Evolutionary conservation across 2,797 vertebrate genomes (phyloP).

Genomic region (Rhinoraja longicauda): DNA sequence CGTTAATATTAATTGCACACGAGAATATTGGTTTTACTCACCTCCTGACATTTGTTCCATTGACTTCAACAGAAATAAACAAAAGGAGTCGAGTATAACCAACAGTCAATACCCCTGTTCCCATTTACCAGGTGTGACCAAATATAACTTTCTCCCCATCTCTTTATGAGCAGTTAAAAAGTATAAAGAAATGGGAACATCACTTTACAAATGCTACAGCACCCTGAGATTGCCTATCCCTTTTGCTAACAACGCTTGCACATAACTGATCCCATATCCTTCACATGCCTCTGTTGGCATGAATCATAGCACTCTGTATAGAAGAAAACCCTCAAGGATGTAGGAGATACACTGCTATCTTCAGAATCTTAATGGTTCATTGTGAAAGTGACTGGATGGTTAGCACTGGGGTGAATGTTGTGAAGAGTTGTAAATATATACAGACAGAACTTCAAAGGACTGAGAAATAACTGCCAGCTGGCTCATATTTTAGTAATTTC

Average conservation of each 20-base stretch:
- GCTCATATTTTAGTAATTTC: constrained; percentile 28
- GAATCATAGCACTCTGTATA: background rate
- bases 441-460: constrained; percentile 34
- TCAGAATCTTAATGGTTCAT: background rate
- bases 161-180: background rate
- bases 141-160: too few relatives aligned
- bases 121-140: too few relatives aligned
- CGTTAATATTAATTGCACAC: too few relatives aligned
- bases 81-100: background rate
- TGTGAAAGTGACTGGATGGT: background rate
- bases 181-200: background rate
- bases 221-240: background rate
- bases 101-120: too few relatives aligned
- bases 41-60: too few relatives aligned
- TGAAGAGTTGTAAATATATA: constrained; percentile 23
- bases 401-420: constrained; percentile 29
- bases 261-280: background rate
- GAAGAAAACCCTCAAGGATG: constrained; percentile 8
- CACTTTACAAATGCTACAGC: background rate
- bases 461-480: constrained; percentile 37
- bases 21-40: too few relatives aligned
- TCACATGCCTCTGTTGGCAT: background rate
- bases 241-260: background rate
- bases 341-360: too few relatives aligned
- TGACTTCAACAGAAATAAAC: background rate